phyloP scores from a whole-genome alignment of 2,113 vertebrate species.

The Mellivora capensis region DNA sequence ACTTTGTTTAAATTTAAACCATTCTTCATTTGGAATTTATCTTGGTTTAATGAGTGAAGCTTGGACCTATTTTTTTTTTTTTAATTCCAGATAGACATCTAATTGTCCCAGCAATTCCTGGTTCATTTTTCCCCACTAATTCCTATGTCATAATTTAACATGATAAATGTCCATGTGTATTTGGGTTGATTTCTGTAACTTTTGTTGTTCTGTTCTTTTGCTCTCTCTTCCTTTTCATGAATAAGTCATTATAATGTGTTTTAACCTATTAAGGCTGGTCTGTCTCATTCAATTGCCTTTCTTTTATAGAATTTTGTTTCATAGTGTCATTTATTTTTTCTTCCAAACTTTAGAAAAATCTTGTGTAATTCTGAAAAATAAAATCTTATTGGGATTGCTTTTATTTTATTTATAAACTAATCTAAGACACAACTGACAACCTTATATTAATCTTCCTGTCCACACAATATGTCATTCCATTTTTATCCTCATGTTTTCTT shows the following conservation, averaged over 20 bases:
- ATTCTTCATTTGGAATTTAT: background rate
- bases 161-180: background rate
- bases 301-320: background rate
- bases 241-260: background rate
- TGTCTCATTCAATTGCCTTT: background rate
- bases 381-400: background rate
- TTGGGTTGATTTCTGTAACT: background rate
- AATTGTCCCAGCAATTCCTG: background rate
- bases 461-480: background rate
- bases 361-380: background rate
- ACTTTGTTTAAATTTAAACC: background rate
- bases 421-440: background rate
- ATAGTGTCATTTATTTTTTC: background rate
- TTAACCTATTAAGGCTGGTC: background rate
- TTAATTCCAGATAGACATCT: background rate
- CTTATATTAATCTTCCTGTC: background rate
- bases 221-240: background rate
- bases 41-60: background rate
- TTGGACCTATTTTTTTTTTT: background rate
- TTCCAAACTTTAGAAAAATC: background rate
- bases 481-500: background rate
- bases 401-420: background rate
- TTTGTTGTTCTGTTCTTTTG: background rate
- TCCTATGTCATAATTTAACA: background rate
- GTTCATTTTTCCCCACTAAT: background rate